Evolutionary conservation across 2,797 vertebrate genomes (phyloP), one percentile per base, ranked within the genome.

Genomic region (Liasis olivaceus): DNA sequence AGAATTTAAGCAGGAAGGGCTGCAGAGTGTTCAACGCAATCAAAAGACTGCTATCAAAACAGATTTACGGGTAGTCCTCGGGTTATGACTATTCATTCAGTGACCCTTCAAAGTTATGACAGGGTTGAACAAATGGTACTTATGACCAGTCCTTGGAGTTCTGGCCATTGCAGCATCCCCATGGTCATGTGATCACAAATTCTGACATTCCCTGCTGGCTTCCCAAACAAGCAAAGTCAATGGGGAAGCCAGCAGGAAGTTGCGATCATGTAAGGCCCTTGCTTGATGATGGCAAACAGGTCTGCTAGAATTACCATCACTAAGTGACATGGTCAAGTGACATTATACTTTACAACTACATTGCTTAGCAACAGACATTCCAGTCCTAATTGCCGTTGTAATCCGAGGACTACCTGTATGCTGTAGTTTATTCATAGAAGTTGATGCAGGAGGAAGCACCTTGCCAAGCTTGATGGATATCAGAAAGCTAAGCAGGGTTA

Each of bases 1-100:
- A 81, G 66, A 69, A 42, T 77, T 87, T 2, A 88, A 58, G n/a
- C 87, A 51, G 64, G 42, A 86, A 93, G 63, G 42, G 47, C 15
- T 81, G 85, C 66, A 17, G 22, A 58, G 20, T 89, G 4, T 2
- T 22, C 89, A 66, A 0, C 0, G 28, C 42, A 2, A 47, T 22
- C 56, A 85, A 92, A 24, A 72, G 84, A 36, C 0, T 60, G 42
- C 2, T 66, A 60, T 85, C 60, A 28, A 36, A 22, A 89, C 8
- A 0, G 72, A 28, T 91, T 93, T 95, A 51, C 0, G 59, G 88
- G 11, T 85, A 6, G 47, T 72, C 66, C 66, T 69, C 66, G 15
- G 6, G 14, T 69, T 69, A 69, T 69, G 66, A 31, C n/a, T 5
- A 31, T 31, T 69, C n/a, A 69, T 69, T 69, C n/a, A 69, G 66